Evolutionary conservation across 2,888 invertebrate species (phyloP), one percentile per base, ranked within the genome.

Genomic region (Drosophila stalkeri): DNA sequence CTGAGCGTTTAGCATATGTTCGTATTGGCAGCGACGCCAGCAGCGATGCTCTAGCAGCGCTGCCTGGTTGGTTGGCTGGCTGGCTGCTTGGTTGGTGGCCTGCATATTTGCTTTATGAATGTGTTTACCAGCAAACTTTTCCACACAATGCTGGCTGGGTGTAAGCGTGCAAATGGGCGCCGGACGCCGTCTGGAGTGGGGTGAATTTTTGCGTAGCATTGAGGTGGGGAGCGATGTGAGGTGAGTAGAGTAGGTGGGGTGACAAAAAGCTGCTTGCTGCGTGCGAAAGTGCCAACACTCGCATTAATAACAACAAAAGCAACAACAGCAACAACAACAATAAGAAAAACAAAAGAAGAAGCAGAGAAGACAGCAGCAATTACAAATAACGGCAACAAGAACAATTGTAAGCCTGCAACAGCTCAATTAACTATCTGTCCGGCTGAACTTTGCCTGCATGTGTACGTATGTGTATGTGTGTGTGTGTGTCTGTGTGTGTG

Each of bases 31-130:
- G 70, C 57, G 39, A 39, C 66, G 66, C 37, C 55, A n/a, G 46
- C 63, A 57, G 55, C 69, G 68, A 41, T 47, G 70, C 59, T 39
- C 54, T n/a, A 35, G 52, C 64, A 57, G 44, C 57, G 61, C 62
- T 49, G 67, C 57, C 44, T 44, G 62, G 65, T 51, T 35, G 33
- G 43, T 12, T 67, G 39, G 39, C 16, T 39, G 39, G 60, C 60
- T 72, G 56, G n/a, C 41, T 31, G 31, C 27, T 35, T 52, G 52
- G 52, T 35, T 52, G 55, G 37, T 47, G 75, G 87, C 82, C 81
- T 79, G 79, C 89, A 89, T 89, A 89, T 85, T 85, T 85, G 78
- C 85, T 89, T 89, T 85, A 85, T 85, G 89, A 85, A 89, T 85
- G 85, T 85, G 85, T 89, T 85, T 85, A 89, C 89, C 85, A 86